Base-by-base conservation (phyloP, 2,888 invertebrate species). In the Caenorhabditis sp. region DNA sequence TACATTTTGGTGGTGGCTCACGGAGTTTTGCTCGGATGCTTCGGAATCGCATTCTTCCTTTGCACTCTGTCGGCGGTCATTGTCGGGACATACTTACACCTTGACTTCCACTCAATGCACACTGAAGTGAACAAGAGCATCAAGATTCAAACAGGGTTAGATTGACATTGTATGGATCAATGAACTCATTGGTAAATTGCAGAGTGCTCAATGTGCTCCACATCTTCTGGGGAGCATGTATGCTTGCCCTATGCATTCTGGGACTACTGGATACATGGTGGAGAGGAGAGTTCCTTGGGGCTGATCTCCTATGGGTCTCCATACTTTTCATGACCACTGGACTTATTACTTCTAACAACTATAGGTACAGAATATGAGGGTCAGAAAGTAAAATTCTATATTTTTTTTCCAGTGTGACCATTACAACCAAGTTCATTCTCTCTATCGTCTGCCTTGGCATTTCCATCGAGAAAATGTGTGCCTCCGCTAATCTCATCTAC, bases 221-320 rank as follows among this genome's bases (percentile, higher is more conserved):
- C 72, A 53, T 87, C 20, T 66, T 89, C 58, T 88, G 86, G 85
- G 83, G 86, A 7, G 68, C 80, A 13, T 83, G 84, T 65, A 81
- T 87, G 50, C 70, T 88, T 35, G 85, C 81, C 2, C 55, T 88
- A 30, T 83, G 81, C 13, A 79, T 87, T 24, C 66, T 89, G n/a
- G 87, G 88, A 22, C 72, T 87, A 6, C 68, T 83, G 30, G 79
- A 86, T 32, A 66, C 86, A 7, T 78, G 78, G 27, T 88, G 88
- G 88, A 81, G 83, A 39, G 88, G 87, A 43, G 87, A 86, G 46
- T 89, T 83, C 62, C 52, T 86, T 8, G 84, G 88, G 20, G 85
- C 85, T 11, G 88, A 89, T 53, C 74, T 89, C 17, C 78, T 89
- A 0, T 88, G 89, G 88, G 74, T 84, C 24, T 83, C 85, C 0